Conservation (phyloP, 2,797 vertebrate genomes). For the Euphonia xanthogaster region DNA sequence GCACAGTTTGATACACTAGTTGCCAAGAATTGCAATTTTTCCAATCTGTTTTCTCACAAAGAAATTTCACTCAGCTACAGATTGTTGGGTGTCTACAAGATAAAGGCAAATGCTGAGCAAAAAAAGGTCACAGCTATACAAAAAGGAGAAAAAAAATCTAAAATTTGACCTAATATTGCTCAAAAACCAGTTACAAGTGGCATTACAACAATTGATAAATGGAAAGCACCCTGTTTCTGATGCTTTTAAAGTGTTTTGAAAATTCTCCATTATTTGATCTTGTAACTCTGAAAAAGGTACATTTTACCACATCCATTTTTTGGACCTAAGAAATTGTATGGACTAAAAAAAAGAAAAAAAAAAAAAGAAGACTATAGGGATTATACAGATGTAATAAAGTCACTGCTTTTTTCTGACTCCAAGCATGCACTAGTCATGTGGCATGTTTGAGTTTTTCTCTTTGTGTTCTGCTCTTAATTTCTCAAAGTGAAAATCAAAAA, state of each 20-base stretch:
- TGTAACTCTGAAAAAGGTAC: not conserved
- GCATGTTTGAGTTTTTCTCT: not conserved
- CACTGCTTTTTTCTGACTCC: not conserved
- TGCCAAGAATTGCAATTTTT: slow-evolving; percentile 18
- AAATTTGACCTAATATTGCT: not conserved
- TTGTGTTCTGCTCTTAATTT: not conserved
- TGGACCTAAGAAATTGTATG: not conserved
- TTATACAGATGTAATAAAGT: not conserved
- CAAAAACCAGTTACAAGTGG: not conserved
- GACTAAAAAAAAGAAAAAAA: not conserved
- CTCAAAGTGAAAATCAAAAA: not conserved
- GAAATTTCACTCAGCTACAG: slow-evolving; percentile 17
- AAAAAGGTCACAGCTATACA: not conserved
- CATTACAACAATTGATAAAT: not conserved
- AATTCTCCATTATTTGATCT: not conserved
- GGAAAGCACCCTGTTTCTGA: not conserved
- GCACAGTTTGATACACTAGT: slow-evolving; percentile 38
- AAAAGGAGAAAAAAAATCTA: not conserved
- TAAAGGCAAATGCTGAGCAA: not conserved
- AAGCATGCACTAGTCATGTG: not conserved
- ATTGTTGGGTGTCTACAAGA: not conserved
- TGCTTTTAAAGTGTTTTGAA: not conserved
- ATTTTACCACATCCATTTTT: not conserved
- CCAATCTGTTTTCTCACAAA: not conserved
- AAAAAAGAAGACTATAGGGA: not conserved